Evolutionary conservation across 30 jellyfish, hydroid and myxozoan genomes (phyloP).

Genomic region (Rhopilema esculentum): DNA sequence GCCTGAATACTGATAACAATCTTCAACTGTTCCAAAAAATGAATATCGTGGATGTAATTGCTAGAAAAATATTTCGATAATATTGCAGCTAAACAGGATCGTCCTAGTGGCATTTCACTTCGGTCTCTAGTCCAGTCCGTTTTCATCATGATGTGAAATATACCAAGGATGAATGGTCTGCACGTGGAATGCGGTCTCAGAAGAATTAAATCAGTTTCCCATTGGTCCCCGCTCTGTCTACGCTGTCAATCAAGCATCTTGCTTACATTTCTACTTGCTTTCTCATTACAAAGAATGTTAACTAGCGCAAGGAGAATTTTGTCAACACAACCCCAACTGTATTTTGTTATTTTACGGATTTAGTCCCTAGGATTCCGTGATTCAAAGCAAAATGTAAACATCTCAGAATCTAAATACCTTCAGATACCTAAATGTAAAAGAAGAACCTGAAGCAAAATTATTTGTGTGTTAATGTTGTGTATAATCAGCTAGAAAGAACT

Average conservation of each 20-base stretch:
- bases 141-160: neutral
- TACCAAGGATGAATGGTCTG: neutral
- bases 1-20: too few species aligned
- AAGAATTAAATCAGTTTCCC: neutral
- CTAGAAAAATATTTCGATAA: neutral
- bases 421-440: too few species aligned
- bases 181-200: neutral
- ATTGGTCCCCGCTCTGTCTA: neutral
- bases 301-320: neutral
- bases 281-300: neutral
- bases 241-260: neutral
- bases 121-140: neutral
- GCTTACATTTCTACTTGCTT: neutral
- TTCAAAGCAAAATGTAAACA: too few species aligned
- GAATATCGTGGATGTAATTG: neutral
- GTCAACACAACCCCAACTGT: neutral
- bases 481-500: too few species aligned
- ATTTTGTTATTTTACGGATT: too few species aligned
- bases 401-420: too few species aligned
- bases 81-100: neutral
- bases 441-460: too few species aligned
- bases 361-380: too few species aligned
- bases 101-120: neutral
- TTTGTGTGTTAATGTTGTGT: too few species aligned
- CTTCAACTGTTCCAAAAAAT: too few species aligned